Evolutionary conservation across 1,140 invertebrate genomes (phyloP).

Genomic region (Drosophila mauritiana): DNA sequence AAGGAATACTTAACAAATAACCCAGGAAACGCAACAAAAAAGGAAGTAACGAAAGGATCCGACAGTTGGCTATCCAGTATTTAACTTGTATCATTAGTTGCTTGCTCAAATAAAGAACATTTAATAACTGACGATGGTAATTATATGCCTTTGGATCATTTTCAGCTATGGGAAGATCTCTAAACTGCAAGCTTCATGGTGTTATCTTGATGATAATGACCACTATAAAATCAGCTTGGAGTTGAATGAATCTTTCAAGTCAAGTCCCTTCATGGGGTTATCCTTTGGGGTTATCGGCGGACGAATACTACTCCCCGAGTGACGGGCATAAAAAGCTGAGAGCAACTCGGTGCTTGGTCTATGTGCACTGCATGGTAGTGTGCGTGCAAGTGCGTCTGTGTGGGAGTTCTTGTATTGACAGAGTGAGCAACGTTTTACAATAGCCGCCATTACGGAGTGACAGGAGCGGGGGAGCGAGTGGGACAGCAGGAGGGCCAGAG

Average conservation of each 20-base stretch:
- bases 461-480: slow-evolving; percentile 18
- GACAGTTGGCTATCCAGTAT: slow-evolving; percentile 12
- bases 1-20: slow-evolving; percentile 75
- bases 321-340: slow-evolving; percentile 30
- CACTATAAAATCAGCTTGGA: background rate
- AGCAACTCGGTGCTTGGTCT: slow-evolving; percentile 7
- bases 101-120: no score
- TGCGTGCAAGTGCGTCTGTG: slow-evolving; percentile 26
- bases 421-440: slow-evolving; percentile 49
- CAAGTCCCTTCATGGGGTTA: slow-evolving; percentile 5
- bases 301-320: background rate
- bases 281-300: background rate
- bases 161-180: background rate
- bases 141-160: background rate
- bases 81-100: background rate
- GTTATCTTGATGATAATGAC: background rate
- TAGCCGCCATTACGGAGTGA: slow-evolving; percentile 52
- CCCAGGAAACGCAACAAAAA: slow-evolving; percentile 47
- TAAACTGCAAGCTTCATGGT: no score
- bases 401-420: slow-evolving; percentile 63
- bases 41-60: background rate
- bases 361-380: slow-evolving; percentile 8
- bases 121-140: background rate
- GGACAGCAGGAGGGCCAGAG: background rate
- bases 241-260: background rate